Evolutionary conservation across 2,113 vertebrate species (phyloP).

Genomic region (Rallus limicola): DNA sequence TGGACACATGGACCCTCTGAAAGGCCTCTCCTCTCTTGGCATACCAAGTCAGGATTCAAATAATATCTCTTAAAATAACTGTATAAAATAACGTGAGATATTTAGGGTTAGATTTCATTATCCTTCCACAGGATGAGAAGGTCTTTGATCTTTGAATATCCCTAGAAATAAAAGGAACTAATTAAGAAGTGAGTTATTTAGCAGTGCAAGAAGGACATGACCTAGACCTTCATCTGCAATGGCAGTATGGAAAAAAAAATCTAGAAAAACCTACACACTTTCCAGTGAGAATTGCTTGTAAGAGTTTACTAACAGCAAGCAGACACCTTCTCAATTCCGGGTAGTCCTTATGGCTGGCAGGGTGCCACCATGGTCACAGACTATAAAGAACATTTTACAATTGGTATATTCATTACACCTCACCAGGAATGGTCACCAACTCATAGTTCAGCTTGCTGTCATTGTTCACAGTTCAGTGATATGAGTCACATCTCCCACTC

Average conservation of each 20-base stretch:
- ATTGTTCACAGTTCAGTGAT: neutral
- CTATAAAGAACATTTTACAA: neutral
- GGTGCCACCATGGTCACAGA: neutral
- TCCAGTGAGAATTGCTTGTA: neutral
- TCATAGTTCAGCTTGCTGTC: neutral
- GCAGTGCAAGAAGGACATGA: neutral
- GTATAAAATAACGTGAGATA: constrained; percentile 26
- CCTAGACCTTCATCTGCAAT: neutral
- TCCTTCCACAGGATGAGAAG: constrained; percentile 7
- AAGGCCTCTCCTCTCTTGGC: neutral
- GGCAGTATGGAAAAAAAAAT: neutral
- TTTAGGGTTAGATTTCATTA: constrained; percentile 21
- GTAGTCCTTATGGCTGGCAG: neutral
- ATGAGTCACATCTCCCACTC: constrained; percentile 55
- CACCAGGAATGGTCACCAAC: neutral
- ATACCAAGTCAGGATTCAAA: constrained; percentile 20
- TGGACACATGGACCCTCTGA: neutral
- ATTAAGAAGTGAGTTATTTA: neutral
- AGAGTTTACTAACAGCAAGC: neutral
- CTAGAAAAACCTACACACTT: neutral
- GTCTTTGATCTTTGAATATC: constrained; percentile 19
- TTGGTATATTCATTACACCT: neutral
- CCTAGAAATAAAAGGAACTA: constrained; percentile 27
- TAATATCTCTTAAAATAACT: constrained; percentile 35
- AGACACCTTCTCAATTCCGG: neutral